Base-by-base conservation (phyloP, 2,888 invertebrate species). In the Meiosimyza decipiens region DNA sequence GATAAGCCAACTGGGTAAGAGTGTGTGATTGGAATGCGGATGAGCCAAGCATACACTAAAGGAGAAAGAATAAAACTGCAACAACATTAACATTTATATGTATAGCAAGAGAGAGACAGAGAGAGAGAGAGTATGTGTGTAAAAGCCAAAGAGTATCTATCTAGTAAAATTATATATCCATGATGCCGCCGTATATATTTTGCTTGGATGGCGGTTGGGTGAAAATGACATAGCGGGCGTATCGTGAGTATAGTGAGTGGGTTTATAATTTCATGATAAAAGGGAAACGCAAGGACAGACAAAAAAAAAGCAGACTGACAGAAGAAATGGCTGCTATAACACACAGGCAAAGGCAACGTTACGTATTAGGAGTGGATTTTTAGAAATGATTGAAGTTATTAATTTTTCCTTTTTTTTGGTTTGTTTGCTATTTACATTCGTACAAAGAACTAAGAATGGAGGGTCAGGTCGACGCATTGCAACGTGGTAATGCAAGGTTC, bases 181-280 rank as follows among this genome's bases (percentile, higher is more conserved):
- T 40, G 40, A 40, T 63, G 63, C 47, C 63, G 66, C 3, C 28
- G 16, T 54, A 50, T 52, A 28, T 49, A 47, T n/a, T 64, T 47
- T n/a, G 50, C 15, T 22, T 50, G 47, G 51, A 49, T 18, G 40
- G 18, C 49, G 50, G 33, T 16, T 47, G 62, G 59, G 54, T 67
- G 59, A 57, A 57, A 74, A 52, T 71, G 59, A 65, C 18, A 57
- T 68, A 49, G 66, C 47, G 60, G 33, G 12, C 33, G 40, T 33
- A 22, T 40, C 11, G 18, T 62, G 18, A 60, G 76, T 51, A 50
- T 11, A 28, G 40, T 59, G 22, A 28, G 40, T 59, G 22, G 77
- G 77, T 78, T 77, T 82, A 79, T 80, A 81, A 81, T 81, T 81
- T 80, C 75, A 82, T 77, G 79, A 78, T 70, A 76, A 76, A 71